These are phyloP conservation scores for Halyomorpha halys DNA, from an alignment of 1,140 invertebrate genomes.

Conservation along the genomic window DNA sequence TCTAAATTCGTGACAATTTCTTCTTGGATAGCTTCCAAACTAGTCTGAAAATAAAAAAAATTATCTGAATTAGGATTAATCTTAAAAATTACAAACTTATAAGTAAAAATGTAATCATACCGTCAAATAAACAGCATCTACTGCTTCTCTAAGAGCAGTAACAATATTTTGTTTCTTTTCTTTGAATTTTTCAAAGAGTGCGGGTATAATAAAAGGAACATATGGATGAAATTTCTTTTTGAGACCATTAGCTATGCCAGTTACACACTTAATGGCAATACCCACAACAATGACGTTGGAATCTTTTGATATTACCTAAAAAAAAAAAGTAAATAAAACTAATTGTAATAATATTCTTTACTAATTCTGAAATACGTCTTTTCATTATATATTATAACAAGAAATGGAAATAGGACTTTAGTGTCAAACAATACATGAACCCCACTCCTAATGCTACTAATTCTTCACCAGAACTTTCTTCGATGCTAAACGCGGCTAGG, in stretches of 20 bases:
- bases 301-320: constrained; percentile 78
- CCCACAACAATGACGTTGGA: constrained; percentile 89
- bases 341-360: no score
- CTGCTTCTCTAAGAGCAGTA: constrained; percentile 71
- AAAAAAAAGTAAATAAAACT: constrained; percentile 23
- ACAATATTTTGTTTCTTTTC: constrained; percentile 94
- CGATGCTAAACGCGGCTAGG: no score
- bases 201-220: constrained; percentile 64
- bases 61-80: background rate
- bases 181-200: constrained; percentile 90
- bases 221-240: constrained; percentile 81
- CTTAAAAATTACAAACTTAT: background rate
- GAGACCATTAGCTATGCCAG: constrained; percentile 71
- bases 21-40: constrained; percentile 78
- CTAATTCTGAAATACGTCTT: no score
- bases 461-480: no score
- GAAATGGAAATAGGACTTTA: no score
- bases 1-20: constrained; percentile 71
- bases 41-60: constrained; percentile 48
- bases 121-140: constrained; percentile 76
- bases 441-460: no score
- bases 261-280: constrained; percentile 73
- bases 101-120: constrained; percentile 37
- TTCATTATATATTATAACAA: no score
- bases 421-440: no score